Evolutionary conservation across 53 echinoderm and acorn worm genomes (phyloP), one percentile per base, ranked within the genome.

Genomic region (Patiria pectinifera): DNA sequence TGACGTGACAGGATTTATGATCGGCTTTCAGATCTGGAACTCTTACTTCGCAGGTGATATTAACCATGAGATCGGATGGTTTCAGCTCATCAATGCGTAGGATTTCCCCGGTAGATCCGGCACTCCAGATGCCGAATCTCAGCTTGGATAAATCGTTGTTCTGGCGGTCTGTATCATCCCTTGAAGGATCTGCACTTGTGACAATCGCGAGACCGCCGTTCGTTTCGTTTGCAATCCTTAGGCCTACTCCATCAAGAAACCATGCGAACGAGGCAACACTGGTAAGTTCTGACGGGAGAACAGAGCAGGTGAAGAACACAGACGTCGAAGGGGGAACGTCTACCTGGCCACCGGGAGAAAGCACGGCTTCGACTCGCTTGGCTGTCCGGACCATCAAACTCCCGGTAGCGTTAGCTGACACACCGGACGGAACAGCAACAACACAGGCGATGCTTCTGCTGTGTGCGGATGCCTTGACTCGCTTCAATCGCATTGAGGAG

Each of bases 1-100:
- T 76, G 23, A 87, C 25, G 22, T 53, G 16, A 10, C 76, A 87
- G 5, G 76, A 87, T 76, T 48, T 87, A 9, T 25, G 24, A 58
- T 59, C 53, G 13, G 71, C 22, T 75, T 45, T 11, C 15, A 76
- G 53, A 26, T 75, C 53, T 58, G 59, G 76, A 53, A 87, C 59
- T 12, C 45, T 47, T 14, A 87, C 76, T 53, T 87, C 14, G 59
- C 87, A 87, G 59, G 87, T 87, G 69, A 87, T 87, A n/a, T 87
- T 87, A 35, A 35, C 0, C 35, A 35, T 35, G 7, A 21, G 48
- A 25, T 14, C 23, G 25, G 77, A 60, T 49, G 76, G 49, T 87
- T 59, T 35, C 16, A 24, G 35, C 14, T 24, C 25, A 22, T 35
- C 6, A 58, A 76, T 7, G 87, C 21, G 87, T 9, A 87, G 87